Evolutionary conservation across 2,888 invertebrate species (phyloP).

Genomic region (Cryptops parisi): DNA sequence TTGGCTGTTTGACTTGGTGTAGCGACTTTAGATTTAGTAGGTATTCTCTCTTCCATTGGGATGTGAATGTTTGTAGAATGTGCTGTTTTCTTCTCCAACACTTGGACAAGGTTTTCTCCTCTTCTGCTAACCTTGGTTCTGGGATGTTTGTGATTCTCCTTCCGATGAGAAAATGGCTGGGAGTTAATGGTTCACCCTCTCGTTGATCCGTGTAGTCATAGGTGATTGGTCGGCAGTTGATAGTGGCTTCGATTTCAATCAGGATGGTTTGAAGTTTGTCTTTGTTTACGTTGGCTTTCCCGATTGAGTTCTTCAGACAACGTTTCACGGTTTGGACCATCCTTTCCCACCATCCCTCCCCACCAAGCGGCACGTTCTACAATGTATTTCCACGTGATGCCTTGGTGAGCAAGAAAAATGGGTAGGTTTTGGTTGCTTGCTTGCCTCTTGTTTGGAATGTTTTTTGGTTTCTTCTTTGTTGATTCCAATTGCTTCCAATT

Average conservation of each 20-base stretch:
- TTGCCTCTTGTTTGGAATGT: too few species aligned
- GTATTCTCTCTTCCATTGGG: neutral
- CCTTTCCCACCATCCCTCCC: constrained; percentile 15
- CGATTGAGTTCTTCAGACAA: constrained; percentile 9
- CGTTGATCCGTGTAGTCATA: constrained; percentile 1
- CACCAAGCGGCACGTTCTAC: constrained; percentile 12
- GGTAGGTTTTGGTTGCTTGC: too few species aligned
- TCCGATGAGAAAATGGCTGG: neutral
- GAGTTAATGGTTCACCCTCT: neutral
- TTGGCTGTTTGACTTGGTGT: neutral
- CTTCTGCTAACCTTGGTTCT: neutral
- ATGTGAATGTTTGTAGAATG: neutral
- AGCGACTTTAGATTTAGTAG: neutral
- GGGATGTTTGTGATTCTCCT: neutral
- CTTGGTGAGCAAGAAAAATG: neutral
- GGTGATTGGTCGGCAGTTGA: constrained; percentile 4
- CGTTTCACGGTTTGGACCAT: constrained; percentile 2
- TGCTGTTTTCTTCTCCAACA: neutral
- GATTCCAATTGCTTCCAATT: too few species aligned
- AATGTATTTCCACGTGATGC: constrained; percentile 13
- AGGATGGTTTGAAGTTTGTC: constrained; percentile 4
- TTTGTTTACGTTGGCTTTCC: neutral
- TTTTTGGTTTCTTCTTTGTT: too few species aligned
- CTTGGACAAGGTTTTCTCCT: neutral
- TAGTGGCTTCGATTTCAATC: constrained; percentile 2